These are phyloP conservation scores for Dallia pectoralis DNA, from an alignment of 2,797 vertebrate genomes.

Conservation along the genomic window DNA sequence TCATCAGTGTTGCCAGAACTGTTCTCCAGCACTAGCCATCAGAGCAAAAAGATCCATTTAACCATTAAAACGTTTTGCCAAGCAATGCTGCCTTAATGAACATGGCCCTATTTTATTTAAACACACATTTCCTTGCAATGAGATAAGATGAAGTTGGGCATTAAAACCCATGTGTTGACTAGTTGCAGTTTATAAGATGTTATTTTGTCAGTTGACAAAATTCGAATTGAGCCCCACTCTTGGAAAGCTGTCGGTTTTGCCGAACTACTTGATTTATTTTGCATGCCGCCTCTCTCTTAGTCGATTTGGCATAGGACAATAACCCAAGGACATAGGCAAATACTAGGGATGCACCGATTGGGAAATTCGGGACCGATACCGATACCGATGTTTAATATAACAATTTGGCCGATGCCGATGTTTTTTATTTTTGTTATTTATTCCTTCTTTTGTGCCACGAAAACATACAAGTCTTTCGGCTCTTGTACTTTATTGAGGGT, in stretches of 20 bases:
- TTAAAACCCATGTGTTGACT: slow-evolving; percentile 1
- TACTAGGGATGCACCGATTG: too few relatives aligned
- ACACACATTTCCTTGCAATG: neutral
- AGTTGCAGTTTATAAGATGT: slow-evolving; percentile 10
- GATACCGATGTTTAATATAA: too few relatives aligned
- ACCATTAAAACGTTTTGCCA: neutral
- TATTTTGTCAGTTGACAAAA: neutral
- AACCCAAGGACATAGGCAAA: neutral
- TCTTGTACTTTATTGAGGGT: too few relatives aligned
- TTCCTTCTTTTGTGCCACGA: too few relatives aligned
- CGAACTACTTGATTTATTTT: neutral
- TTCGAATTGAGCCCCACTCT: neutral
- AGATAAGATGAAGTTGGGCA: neutral
- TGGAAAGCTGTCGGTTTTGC: neutral
- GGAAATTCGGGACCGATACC: too few relatives aligned
- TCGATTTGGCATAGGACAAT: neutral
- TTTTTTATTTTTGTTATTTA: too few relatives aligned
- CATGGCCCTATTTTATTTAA: neutral
- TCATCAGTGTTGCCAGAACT: neutral
- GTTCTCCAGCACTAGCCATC: neutral
- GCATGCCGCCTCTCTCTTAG: too few relatives aligned
- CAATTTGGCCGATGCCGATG: too few relatives aligned
- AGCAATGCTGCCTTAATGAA: neutral
- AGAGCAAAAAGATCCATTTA: neutral
- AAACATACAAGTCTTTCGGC: too few relatives aligned